Conservation (phyloP, 2,113 vertebrate species). For the Nothocercus nigrocapillus region DNA sequence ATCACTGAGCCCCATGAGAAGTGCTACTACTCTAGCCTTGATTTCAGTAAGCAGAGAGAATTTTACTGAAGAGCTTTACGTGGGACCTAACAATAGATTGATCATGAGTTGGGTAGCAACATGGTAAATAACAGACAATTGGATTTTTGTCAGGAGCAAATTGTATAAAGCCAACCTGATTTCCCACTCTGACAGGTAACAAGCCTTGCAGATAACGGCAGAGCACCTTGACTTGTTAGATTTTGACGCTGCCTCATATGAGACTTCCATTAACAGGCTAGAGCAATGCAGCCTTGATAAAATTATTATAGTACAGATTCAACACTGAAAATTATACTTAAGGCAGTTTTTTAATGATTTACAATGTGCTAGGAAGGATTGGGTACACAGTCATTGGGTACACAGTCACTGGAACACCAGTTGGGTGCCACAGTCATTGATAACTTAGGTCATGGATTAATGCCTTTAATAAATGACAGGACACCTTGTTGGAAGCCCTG, state of each 20-base stretch:
- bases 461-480: neutral
- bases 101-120: constrained; percentile 71
- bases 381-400: too few relatives aligned
- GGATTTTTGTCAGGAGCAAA: constrained; percentile 72
- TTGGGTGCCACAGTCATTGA: neutral
- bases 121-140: constrained; percentile 72
- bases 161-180: constrained; percentile 70
- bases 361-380: neutral
- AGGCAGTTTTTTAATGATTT: neutral
- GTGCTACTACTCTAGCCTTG: constrained; percentile 37
- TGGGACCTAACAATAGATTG: constrained; percentile 69
- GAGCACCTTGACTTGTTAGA: constrained; percentile 66
- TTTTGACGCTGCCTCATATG: constrained; percentile 52
- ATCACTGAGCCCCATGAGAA: constrained; percentile 52
- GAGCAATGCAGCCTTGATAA: constrained; percentile 15
- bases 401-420: neutral
- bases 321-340: neutral
- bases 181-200: constrained; percentile 67
- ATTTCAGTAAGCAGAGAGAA: constrained; percentile 65
- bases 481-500: neutral
- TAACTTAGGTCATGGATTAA: neutral
- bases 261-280: constrained; percentile 50
- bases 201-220: constrained; percentile 57
- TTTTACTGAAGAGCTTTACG: constrained; percentile 55
- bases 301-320: constrained; percentile 22